Base-by-base conservation (phyloP, 1,140 invertebrate genomes). In the Leptestheria dahalacensis region DNA sequence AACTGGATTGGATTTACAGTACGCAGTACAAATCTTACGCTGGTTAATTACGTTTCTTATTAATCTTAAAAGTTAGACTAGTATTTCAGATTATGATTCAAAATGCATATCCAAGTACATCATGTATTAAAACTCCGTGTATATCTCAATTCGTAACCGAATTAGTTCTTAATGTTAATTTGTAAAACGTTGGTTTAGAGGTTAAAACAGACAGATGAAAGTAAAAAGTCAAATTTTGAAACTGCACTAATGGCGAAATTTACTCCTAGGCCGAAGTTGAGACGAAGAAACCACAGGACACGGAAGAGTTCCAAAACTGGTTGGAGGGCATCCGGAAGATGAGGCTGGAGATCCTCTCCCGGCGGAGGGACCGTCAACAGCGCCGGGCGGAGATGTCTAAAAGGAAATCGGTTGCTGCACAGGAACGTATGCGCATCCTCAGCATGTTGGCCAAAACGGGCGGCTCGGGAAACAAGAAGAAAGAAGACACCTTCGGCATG, bases 391-490 rank as follows among this genome's bases (percentile, higher is more conserved):
- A 93, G 66, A 88, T 92, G 83, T 86, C 87, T 10, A 87, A 86
- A 67, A 76, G 91, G 28, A 78, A 88, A 68, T 94, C 90, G 49
- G 85, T 82, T 29, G 91, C 91, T 1, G 88, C 89, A 1, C 90
- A 93, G 67, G 88, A 94, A 71, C 77, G 91, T 64, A 95, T 96
- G 91, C 78, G 89, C 63, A 86, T 94, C 65, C 91, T 95, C 60
- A 91, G 87, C 53, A 85, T 91, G 62, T 76, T 94, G 20, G 90
- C 90, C 21, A 77, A 80, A 48, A 55, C 26, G 11, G 53, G 53
- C 2, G 26, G 53, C 66, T 72, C 68, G 59, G 28, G 48, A 18
- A 33, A 21, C 20, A 86, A 83, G 67, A 80, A 86, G 65, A 86
- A 88, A 58, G 89, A 93, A 68, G 79, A 81, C 63, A 90, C 89